Percentiles rank a stretch among this genome's conserved stretches.
These are phyloP conservation scores for Trichosurus vulpecula DNA, from an alignment of 2,797 vertebrate genomes.

Conservation along the genomic window DNA sequence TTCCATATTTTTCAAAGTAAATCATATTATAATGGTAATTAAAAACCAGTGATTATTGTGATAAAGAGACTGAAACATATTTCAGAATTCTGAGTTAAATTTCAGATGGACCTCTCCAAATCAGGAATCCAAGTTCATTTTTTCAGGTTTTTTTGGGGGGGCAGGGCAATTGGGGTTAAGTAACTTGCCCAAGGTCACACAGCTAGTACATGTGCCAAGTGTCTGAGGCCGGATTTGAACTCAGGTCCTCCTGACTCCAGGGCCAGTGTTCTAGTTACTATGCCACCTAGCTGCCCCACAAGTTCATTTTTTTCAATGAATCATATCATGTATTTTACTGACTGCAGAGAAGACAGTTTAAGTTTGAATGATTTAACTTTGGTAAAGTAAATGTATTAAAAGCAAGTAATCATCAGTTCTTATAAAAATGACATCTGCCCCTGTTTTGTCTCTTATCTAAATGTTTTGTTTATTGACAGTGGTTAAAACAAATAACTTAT, in stretches of 20 bases:
- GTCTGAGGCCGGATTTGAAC: no score
- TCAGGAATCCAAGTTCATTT: not conserved
- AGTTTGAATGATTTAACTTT: not conserved
- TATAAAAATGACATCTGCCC: not conserved
- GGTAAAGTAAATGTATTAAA: not conserved
- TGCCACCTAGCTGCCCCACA: no score
- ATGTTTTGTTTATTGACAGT: not conserved
- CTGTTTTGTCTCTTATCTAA: not conserved
- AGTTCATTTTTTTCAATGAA: no score
- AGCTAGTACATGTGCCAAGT: no score
- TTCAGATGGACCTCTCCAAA: not conserved
- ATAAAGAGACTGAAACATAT: not conserved
- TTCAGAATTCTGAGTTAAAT: slow-evolving; percentile 28
- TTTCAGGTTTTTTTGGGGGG: no score
- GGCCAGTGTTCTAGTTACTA: no score
- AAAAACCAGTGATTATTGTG: slow-evolving; percentile 2
- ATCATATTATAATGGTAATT: slow-evolving; percentile 2
- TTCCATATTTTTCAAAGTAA: slow-evolving; percentile 5
- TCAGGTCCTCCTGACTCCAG: no score
- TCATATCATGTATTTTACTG: not conserved
- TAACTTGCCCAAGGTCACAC: no score
- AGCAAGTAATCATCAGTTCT: not conserved
- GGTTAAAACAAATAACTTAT: not conserved
- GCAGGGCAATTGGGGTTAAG: no score
- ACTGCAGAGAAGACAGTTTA: not conserved